Evolutionary conservation across 2,888 invertebrate genomes (phyloP).

Genomic region (Ceraclea dissimilis): DNA sequence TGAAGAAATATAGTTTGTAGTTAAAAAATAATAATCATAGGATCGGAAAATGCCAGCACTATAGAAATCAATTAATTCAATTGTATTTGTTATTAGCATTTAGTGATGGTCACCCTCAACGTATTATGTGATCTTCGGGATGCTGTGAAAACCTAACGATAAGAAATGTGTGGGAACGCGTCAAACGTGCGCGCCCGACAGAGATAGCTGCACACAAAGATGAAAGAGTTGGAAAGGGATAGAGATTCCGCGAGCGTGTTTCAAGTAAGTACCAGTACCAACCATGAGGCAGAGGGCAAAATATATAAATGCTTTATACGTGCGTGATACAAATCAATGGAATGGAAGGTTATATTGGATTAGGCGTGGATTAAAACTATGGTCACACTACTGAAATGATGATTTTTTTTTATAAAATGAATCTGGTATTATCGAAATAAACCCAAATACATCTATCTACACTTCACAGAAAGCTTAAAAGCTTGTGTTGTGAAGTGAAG

Average conservation of each 20-base stretch:
- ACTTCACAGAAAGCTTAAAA: too few relatives aligned
- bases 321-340: neutral
- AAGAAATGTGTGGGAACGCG: conserved; percentile 20
- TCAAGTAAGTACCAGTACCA: conserved; percentile 10
- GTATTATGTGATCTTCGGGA: conserved; percentile 17
- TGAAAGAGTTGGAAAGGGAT: neutral
- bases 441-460: too few relatives aligned
- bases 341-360: neutral
- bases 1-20: too few relatives aligned
- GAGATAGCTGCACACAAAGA: neutral
- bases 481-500: too few relatives aligned
- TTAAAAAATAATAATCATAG: too few relatives aligned
- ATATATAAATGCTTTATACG: neutral
- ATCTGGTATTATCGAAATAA: too few relatives aligned
- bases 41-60: too few relatives aligned
- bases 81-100: too few relatives aligned
- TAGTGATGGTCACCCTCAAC: conserved; percentile 8
- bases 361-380: too few relatives aligned
- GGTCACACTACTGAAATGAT: too few relatives aligned
- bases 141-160: conserved; percentile 15
- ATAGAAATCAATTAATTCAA: too few relatives aligned
- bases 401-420: too few relatives aligned
- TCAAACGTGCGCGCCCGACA: conserved; percentile 12
- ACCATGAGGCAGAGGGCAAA: conserved; percentile 5
- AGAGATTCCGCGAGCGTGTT: conserved; percentile 10